Base-by-base conservation (phyloP, 2,888 invertebrate species). In the Ormyrus thymus region DNA sequence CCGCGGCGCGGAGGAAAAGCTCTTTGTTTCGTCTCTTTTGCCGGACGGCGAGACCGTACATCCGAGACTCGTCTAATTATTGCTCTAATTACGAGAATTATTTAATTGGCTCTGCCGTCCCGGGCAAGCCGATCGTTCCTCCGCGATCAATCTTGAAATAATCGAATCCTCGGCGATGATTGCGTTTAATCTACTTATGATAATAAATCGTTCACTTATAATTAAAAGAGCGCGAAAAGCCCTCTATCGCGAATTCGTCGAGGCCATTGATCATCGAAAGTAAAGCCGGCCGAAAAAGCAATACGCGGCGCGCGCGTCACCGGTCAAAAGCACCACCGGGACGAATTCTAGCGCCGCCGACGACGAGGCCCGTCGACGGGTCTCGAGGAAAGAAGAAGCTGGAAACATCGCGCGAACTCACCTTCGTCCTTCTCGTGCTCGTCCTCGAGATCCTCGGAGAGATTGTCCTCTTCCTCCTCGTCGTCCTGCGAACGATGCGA, bases 371-470 rank as follows among this genome's bases (percentile, higher is more conserved):
- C 3, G 29, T 29, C 29, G 29, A 29, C 29, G 4, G 4, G 29
- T 29, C 29, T 29, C 29, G 29, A 29, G 29, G 4, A 29, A 29
- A 29, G 3, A 29, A 29, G 3, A 29, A 29, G 4, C 29, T 29
- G 29, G 29, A 29, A 29, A 29, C 3, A 29, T 29, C 3, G 2
- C 4, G 9, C 8, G 0, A 15, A 86, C 92, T 90, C 87, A 95
- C 95, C 95, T 91, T 95, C 95, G 86, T 94, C 94, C 85, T 94
- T 94, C 88, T 97, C 96, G 90, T 96, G 95, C 82, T 95, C 95
- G 86, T 95, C 95, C 83, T 96, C 96, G 84, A 97, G 96, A 82
- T 95, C 95, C 88, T 97, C 97, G 84, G 96, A 96, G 85, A 95
- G 93, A 88, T 96, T 95, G 84, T 96, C 97, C 87, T 97, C 97